Percentiles rank a stretch among this genome's conserved stretches.
Evolutionary conservation across 2,797 vertebrate genomes (phyloP).

Genomic region (Dallia pectoralis): DNA sequence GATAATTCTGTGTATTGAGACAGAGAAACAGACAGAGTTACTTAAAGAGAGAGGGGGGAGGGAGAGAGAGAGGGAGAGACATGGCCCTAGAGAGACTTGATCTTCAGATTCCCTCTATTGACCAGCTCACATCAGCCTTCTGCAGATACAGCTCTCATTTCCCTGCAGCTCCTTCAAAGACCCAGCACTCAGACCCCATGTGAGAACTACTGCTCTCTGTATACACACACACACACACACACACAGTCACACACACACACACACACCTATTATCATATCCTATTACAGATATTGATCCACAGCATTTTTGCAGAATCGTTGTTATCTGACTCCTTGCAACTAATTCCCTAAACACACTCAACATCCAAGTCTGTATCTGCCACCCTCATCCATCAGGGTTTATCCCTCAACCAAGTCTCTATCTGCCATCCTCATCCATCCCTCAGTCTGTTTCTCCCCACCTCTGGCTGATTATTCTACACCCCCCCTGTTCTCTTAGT

Average conservation of each 20-base stretch:
- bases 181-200: slow-evolving; percentile 11
- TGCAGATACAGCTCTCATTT: slow-evolving; percentile 22
- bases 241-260: slow-evolving; percentile 19
- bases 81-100: neutral
- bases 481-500: neutral
- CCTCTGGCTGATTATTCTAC: neutral
- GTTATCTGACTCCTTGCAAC: slow-evolving; percentile 30
- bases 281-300: slow-evolving; percentile 49
- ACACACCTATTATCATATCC: slow-evolving; percentile 45
- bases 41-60: neutral
- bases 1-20: neutral
- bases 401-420: neutral
- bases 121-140: slow-evolving; percentile 7
- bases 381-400: neutral
- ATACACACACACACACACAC: slow-evolving; percentile 8
- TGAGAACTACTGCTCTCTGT: slow-evolving; percentile 14
- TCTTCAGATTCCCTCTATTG: neutral
- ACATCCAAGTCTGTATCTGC: neutral
- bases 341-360: slow-evolving; percentile 29
- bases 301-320: slow-evolving; percentile 29
- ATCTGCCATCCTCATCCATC: neutral
- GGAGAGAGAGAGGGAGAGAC: neutral
- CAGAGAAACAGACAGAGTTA: neutral
- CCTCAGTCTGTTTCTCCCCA: neutral
- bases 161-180: slow-evolving; percentile 1